Evolutionary conservation across 2,888 invertebrate species (phyloP), one percentile per base, ranked within the genome.

Genomic region (Ophonus ardosiacus): DNA sequence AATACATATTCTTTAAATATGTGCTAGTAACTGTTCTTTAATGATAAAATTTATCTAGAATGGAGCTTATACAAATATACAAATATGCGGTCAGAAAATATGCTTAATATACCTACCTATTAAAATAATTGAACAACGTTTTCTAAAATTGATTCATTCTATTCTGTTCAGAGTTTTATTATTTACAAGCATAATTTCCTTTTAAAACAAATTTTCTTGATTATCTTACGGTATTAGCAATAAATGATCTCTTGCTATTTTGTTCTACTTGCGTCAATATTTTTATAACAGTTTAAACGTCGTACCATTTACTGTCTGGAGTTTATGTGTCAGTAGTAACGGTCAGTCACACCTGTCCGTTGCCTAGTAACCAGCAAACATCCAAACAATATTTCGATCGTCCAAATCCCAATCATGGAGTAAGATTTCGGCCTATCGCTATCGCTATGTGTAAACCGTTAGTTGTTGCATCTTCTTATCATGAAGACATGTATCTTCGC

Each of bases 281-380:
- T 74, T 74, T 74, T 74, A 74, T 43, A 10, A 74, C 43, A 40
- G 43, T 74, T 74, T 43, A 17, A 43, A 74, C 21, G n/a, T n/a
- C 31, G 71, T 74, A 43, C 71, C 71, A 74, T 74, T 74, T 74
- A 43, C 43, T 18, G 71, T 74, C 51, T 74, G 43, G 13, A 7
- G 56, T 13, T 83, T 59, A 83, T 83, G 83, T 83, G 83, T 83
- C 83, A 83, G 83, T 83, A 83, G 83, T 76, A 83, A 83, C 83
- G 83, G 83, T 83, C 83, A 71, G 15, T 71, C 59, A 76, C 83
- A 83, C 83, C 83, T 83, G 83, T 21, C 83, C 61, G 83, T 40
- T 76, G 74, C 76, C 59, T 61, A 56, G 43, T 61, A 59, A 31
- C 59, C 38, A 21, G n/a, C 18, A 24, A n/a, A 24, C 43, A 17